Percentiles rank a stretch among this genome's conserved stretches.
Conservation (phyloP, 2,888 invertebrate genomes). For the Lithosia quadra region DNA sequence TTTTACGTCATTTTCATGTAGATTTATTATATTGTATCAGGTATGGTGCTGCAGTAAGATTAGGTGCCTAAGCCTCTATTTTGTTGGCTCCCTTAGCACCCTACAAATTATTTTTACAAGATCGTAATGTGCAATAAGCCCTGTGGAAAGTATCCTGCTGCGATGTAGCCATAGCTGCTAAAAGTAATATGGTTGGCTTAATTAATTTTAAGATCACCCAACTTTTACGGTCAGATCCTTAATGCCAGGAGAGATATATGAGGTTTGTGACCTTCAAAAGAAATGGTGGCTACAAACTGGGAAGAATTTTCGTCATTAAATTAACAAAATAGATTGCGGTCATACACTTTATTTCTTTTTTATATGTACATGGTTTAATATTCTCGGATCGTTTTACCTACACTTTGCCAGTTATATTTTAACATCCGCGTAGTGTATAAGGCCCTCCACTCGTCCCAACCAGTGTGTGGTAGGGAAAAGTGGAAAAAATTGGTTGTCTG, state of each 20-base stretch:
- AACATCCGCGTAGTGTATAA: no score
- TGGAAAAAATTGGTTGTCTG: no score
- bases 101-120: conserved; percentile 6
- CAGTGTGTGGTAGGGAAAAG: no score
- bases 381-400: no score
- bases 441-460: no score
- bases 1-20: no score
- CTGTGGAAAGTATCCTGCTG: conserved; percentile 27
- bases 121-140: conserved; percentile 15
- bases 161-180: conserved; percentile 48
- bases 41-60: not conserved
- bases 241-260: conserved; percentile 23
- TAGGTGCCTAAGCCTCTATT: not conserved
- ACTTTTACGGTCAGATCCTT: conserved; percentile 53
- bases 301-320: conserved; percentile 3
- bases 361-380: not conserved
- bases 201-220: conserved; percentile 64
- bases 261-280: conserved; percentile 12
- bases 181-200: conserved; percentile 63
- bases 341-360: not conserved
- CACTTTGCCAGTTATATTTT: no score
- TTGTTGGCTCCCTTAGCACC: not conserved
- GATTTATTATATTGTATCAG: not conserved
- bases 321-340: not conserved
- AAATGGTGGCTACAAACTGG: conserved; percentile 14